Evolutionary conservation across 2,113 vertebrate species (phyloP).

Genomic region (Syrrhaptes paradoxus): DNA sequence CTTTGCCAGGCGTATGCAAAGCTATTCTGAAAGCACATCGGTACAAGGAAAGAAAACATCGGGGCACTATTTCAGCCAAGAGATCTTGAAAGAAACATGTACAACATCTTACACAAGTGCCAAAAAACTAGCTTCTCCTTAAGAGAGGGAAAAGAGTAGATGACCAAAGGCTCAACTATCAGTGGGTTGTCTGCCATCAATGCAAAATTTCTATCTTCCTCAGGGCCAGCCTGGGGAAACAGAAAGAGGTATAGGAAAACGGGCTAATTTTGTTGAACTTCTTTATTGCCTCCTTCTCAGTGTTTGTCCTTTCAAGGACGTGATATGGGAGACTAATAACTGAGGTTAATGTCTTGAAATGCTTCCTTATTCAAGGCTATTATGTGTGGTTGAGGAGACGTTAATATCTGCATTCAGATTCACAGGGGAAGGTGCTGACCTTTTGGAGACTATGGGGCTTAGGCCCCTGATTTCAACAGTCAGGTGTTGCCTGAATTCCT

Average conservation of each 20-base stretch:
- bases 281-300: not conserved
- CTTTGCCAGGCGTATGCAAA: not conserved
- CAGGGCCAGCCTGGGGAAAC: not conserved
- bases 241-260: not conserved
- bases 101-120: not conserved
- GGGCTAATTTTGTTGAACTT: not conserved
- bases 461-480: not conserved
- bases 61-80: not conserved
- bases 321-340: not conserved
- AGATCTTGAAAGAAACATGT: not conserved
- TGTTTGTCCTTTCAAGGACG: not conserved
- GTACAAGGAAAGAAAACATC: not conserved
- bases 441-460: not conserved
- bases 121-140: not conserved
- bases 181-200: not conserved
- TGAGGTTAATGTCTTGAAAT: conserved; percentile 6
- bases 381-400: not conserved
- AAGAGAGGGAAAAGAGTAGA: not conserved
- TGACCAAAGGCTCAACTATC: not conserved
- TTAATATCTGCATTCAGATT: not conserved
- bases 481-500: not conserved
- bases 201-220: not conserved
- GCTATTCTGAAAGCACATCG: not conserved
- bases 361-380: not conserved
- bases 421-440: not conserved